These are phyloP conservation scores for Brachypodius melanocephalos DNA, from an alignment of 2,113 vertebrate genomes.

Conservation along the genomic window DNA sequence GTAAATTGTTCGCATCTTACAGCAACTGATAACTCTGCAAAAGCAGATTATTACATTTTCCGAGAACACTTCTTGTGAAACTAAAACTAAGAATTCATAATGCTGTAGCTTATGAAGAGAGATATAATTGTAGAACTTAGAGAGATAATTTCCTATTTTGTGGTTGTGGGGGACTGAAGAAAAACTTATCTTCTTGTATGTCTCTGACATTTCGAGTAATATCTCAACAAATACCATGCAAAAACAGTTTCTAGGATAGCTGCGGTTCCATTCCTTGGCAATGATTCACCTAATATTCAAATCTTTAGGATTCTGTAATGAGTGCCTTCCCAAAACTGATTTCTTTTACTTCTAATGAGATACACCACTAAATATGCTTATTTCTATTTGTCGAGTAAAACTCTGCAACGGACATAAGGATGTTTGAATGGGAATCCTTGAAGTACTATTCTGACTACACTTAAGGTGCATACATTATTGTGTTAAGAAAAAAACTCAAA, in stretches of 20 bases:
- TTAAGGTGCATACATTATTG: rapidly evolving
- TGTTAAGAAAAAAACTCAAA: background rate
- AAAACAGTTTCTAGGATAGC: background rate
- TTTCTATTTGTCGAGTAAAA: background rate
- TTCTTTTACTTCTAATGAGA: background rate
- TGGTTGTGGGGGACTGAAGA: rapidly evolving
- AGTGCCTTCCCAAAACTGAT: background rate
- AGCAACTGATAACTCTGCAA: background rate
- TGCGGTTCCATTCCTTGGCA: background rate
- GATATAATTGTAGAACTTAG: background rate
- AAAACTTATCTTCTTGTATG: background rate
- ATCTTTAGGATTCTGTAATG: background rate
- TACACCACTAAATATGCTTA: background rate
- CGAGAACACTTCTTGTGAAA: background rate
- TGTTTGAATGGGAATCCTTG: background rate
- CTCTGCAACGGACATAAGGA: background rate
- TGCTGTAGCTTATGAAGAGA: background rate
- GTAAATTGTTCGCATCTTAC: background rate
- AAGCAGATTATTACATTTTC: background rate
- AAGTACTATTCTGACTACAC: background rate
- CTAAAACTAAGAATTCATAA: background rate
- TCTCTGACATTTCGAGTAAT: background rate
- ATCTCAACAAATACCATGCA: background rate
- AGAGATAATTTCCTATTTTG: background rate
- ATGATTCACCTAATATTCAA: background rate